Percentiles rank a stretch among this genome's conserved stretches.
These are phyloP conservation scores for Chinchilla lanigera DNA, from an alignment of 2,113 vertebrate species.

Conservation along the genomic window DNA sequence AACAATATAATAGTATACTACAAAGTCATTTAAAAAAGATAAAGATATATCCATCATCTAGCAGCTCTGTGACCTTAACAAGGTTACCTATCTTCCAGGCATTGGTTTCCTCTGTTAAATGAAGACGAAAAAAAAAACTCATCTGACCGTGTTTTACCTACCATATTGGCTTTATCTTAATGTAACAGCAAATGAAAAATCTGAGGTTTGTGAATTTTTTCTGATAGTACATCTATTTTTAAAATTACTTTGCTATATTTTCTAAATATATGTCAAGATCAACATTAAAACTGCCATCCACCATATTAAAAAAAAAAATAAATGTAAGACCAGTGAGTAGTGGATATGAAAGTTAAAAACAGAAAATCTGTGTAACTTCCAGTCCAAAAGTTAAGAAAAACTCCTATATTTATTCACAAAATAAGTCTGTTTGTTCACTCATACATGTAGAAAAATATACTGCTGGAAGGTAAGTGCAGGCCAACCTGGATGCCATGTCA, in stretches of 20 bases:
- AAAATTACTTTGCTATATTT: conserved; percentile 46
- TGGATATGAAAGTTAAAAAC: not conserved
- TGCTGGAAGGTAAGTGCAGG: not conserved
- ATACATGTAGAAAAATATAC: not conserved
- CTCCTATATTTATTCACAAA: not conserved
- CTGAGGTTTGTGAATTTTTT: not conserved
- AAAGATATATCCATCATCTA: not conserved
- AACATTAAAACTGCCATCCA: conserved; percentile 6
- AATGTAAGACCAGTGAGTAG: conserved; percentile 5
- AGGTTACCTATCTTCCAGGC: not conserved
- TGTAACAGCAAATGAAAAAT: not conserved
- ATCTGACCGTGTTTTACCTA: not conserved
- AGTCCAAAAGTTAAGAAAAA: not conserved
- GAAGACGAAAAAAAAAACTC: not conserved
- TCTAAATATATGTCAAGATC: conserved; percentile 44
- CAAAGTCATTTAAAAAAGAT: conserved; percentile 21
- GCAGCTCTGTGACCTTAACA: not conserved
- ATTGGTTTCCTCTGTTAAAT: not conserved
- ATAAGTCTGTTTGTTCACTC: not conserved
- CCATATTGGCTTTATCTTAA: not conserved
- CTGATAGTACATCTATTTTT: not conserved
- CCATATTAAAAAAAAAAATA: conserved; percentile 48
- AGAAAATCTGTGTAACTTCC: conserved; percentile 38
- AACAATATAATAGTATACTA: not conserved
- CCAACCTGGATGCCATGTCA: not conserved